Conservation (phyloP, 1,140 invertebrate species). For the Eubasilissa regina region DNA sequence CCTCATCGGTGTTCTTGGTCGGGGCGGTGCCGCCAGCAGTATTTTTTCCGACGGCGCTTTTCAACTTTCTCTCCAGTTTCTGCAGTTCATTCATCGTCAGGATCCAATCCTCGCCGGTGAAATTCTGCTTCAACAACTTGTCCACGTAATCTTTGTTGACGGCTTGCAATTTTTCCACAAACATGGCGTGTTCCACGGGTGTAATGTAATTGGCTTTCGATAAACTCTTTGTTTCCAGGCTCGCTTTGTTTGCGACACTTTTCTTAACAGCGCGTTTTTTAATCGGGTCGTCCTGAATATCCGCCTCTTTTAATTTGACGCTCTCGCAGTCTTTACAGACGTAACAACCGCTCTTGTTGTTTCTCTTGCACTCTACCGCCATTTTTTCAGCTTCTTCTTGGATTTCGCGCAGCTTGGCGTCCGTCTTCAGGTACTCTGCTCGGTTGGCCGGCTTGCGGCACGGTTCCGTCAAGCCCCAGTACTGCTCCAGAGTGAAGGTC, state of each 20-base stretch:
- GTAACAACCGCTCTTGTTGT: constrained; percentile 23
- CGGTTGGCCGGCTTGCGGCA: background rate
- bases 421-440: background rate
- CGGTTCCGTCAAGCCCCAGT: constrained; percentile 28
- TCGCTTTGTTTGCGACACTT: constrained; percentile 31
- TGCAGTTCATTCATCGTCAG: constrained; percentile 67
- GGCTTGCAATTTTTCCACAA: constrained; percentile 64
- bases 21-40: constrained; percentile 55
- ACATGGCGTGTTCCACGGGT: constrained; percentile 56
- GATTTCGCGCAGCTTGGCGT: constrained; percentile 10
- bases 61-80: constrained; percentile 65
- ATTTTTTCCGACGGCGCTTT: constrained; percentile 63
- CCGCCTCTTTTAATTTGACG: constrained; percentile 25
- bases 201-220: constrained; percentile 7
- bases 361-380: background rate
- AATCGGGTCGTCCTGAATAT: constrained; percentile 27
- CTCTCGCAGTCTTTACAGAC: constrained; percentile 19
- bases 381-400: constrained; percentile 20
- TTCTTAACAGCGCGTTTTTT: constrained; percentile 46
- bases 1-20: constrained; percentile 61
- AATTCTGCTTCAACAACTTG: constrained; percentile 64
- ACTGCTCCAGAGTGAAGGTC: constrained; percentile 45
- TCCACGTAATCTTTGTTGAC: constrained; percentile 67
- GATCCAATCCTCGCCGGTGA: constrained; percentile 68
- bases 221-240: background rate